Percentiles rank a stretch among this genome's conserved stretches.
These are phyloP conservation scores for Philonicus albiceps DNA, from an alignment of 2,888 invertebrate species.

Conservation along the genomic window DNA sequence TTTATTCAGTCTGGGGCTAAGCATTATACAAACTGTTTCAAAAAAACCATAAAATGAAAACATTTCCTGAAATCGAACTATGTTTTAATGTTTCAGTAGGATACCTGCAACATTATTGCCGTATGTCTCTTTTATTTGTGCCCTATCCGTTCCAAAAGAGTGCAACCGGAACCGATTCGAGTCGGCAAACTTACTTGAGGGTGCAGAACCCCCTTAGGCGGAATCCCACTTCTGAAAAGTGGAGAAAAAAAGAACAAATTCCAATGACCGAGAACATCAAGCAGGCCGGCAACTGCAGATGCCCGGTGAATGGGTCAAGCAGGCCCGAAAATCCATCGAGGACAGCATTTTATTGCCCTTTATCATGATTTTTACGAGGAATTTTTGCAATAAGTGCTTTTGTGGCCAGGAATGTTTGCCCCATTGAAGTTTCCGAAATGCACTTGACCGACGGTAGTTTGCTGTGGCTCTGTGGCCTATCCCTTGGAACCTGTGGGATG, in stretches of 20 bases:
- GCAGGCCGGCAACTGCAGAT: background rate
- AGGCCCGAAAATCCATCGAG: background rate
- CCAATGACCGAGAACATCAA: background rate
- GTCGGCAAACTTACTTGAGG: background rate
- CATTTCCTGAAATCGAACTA: background rate
- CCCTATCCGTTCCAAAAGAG: background rate
- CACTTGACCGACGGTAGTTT: background rate
- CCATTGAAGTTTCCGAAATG: background rate
- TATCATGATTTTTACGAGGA: conserved; percentile 3
- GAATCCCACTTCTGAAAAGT: background rate
- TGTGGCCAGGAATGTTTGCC: background rate
- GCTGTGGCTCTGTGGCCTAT: background rate
- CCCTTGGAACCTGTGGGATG: no score
- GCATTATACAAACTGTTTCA: background rate
- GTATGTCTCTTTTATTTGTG: background rate
- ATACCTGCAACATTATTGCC: background rate
- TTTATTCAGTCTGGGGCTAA: background rate
- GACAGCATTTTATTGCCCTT: background rate
- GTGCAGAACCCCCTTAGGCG: background rate
- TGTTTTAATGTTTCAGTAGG: background rate
- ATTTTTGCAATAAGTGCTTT: conserved; percentile 23
- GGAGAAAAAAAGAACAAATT: background rate
- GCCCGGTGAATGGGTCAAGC: background rate
- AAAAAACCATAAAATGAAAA: background rate
- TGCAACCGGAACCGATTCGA: background rate